A percentile compares a stretch with the other conserved stretches of the same genome.
phyloP scores from a whole-genome alignment of 2,888 invertebrate species.

The Perithous albicinctus region DNA sequence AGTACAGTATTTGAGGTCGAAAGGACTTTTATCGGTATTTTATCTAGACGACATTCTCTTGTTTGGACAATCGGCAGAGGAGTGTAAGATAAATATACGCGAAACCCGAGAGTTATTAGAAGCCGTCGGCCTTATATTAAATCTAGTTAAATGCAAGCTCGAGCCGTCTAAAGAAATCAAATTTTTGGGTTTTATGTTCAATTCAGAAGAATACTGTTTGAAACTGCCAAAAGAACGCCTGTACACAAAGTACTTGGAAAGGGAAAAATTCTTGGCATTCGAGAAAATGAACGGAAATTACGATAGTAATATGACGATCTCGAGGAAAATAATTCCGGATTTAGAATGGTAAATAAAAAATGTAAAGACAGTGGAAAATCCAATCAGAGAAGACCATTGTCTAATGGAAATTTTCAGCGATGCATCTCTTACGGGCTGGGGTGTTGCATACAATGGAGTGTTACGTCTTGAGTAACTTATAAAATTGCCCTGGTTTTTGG shows the following conservation, averaged over 20 bases:
- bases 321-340: background rate
- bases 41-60: constrained; percentile 17
- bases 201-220: constrained; percentile 14
- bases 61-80: constrained; percentile 6
- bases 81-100: background rate
- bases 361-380: constrained; percentile 4
- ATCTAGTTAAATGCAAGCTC: background rate
- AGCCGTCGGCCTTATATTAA: background rate
- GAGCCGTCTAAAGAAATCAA: constrained; percentile 7
- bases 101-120: background rate
- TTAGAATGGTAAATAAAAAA: constrained; percentile 58
- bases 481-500: too few species aligned
- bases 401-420: constrained; percentile 60
- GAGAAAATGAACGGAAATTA: constrained; percentile 31
- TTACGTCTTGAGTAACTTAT: too few species aligned
- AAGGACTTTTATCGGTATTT: constrained; percentile 29
- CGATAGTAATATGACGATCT: constrained; percentile 31
- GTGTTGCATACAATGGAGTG: too few species aligned
- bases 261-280: constrained; percentile 16
- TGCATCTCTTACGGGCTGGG: constrained; percentile 68
- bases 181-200: constrained; percentile 34
- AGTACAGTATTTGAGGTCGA: constrained; percentile 11
- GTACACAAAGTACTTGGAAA: background rate
- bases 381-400: constrained; percentile 42
- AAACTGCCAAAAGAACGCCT: constrained; percentile 3